phyloP scores from a whole-genome alignment of 1,140 invertebrate genomes.

The Campoletis sonorensis region DNA sequence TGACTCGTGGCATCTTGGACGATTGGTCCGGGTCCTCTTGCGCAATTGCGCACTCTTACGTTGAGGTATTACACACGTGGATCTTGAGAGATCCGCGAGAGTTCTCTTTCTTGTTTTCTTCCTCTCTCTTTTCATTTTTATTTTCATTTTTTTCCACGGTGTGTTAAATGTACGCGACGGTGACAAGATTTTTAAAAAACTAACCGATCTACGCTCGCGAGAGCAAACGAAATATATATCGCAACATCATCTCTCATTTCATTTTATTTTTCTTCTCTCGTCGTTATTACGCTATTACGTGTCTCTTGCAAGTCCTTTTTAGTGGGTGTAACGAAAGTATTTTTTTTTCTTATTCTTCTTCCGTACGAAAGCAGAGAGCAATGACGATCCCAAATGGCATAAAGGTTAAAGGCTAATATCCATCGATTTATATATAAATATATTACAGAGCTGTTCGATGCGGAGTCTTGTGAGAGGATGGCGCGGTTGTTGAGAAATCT shows the following conservation, averaged over 20 bases:
- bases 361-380: background rate
- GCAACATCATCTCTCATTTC: background rate
- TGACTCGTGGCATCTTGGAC: conserved; percentile 6
- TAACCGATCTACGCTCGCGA: background rate
- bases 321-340: conserved; percentile 22
- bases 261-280: background rate
- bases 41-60: conserved; percentile 17
- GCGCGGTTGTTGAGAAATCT: background rate
- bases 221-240: conserved; percentile 13
- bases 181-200: background rate
- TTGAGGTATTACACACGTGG: conserved; percentile 19
- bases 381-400: background rate
- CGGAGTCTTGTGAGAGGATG: background rate
- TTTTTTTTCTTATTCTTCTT: no score
- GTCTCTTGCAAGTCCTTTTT: background rate
- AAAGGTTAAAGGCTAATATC: conserved; percentile 1
- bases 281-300: conserved; percentile 13
- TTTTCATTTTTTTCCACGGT: background rate
- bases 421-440: background rate
- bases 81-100: conserved; percentile 29
- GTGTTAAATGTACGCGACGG: background rate
- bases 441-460: background rate
- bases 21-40: conserved; percentile 33
- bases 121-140: no score
- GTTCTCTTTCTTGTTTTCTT: background rate